Base-by-base conservation (phyloP, 1,140 invertebrate species). In the Drosophila tsacasi region DNA sequence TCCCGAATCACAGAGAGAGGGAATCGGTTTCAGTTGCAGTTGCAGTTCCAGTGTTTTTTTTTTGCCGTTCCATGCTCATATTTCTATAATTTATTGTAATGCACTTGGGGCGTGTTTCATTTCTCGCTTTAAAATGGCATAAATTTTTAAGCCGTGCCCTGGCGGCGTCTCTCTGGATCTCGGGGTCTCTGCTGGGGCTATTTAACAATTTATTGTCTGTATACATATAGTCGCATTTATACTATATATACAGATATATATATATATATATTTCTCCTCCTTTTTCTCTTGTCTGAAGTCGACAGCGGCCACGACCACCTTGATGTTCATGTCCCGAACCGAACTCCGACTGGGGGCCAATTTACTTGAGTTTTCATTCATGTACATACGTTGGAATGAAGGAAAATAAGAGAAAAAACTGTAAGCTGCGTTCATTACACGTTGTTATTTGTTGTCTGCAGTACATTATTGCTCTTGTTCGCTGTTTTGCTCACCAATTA, bases 71-170 rank as follows among this genome's bases (percentile, higher is more conserved):
- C 46, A 5, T 47, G 50, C 81, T 90, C 85, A 89, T 89, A 89
- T 89, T 90, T 90, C 85, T 85, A 79, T 91, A 90, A 91, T 90
- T 90, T 90, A 90, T 90, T 90, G 86, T 91, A 90, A 91, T 90
- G 85, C 82, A 91, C 79, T 91, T 79, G 82, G 86, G 85, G 85
- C 85, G 86, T 90, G 86, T 90, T 90, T 91, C 82, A 90, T 90
- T 90, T 90, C 85, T 91, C 85, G 85, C 85, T 90, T 90, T 90
- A 90, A 90, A 90, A 91, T 80, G 86, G 85, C 85, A 90, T 90
- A 90, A 90, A 90, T 91, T 90, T 79, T 58, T 69, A 62, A 44
- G 74, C 73, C 74, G 32, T 76, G 30, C 73, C 62, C 54, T 35
- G 27, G 10, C 44, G 27, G 50, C n/a, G 47, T 30, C 61, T 50